Conservation (phyloP, 2,888 invertebrate species). For the Melieria omissa region DNA sequence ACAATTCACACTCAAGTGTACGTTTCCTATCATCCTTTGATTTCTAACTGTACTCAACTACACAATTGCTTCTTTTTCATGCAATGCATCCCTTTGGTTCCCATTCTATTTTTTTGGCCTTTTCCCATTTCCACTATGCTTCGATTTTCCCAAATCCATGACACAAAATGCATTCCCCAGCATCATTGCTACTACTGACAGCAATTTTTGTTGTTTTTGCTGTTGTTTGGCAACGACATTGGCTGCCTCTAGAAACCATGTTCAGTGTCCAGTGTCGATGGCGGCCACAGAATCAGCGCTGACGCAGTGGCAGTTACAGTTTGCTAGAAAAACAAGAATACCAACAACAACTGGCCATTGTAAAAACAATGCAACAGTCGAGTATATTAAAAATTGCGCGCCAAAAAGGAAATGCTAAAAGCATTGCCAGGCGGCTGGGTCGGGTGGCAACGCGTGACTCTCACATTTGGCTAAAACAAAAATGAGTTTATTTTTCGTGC, state of each 20-base stretch:
- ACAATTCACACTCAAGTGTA: too few relatives aligned
- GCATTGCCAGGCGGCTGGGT: conserved; percentile 38
- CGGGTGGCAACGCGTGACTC: conserved; percentile 14
- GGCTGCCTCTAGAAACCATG: too few relatives aligned
- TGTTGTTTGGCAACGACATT: too few relatives aligned
- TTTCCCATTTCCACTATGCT: not conserved
- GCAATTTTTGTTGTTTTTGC: too few relatives aligned
- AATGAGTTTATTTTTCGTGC: too few relatives aligned
- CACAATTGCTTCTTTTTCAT: not conserved
- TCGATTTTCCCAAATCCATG: not conserved
- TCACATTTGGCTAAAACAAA: not conserved
- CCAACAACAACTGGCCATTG: conserved; percentile 11
- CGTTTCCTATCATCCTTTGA: too few relatives aligned
- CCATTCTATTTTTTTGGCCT: not conserved
- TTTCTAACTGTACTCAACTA: too few relatives aligned
- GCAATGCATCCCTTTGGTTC: not conserved
- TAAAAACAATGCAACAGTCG: conserved; percentile 23
- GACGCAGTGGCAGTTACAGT: conserved; percentile 17
- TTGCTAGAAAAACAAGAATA: conserved; percentile 8
- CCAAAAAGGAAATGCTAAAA: conserved; percentile 51
- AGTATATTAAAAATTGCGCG: conserved; percentile 44
- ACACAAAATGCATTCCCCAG: not conserved
- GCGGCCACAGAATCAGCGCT: not conserved
- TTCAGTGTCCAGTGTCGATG: too few relatives aligned
- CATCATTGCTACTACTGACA: not conserved